Evolutionary conservation across 2,888 invertebrate genomes (phyloP).

Genomic region (Netelia melanura): DNA sequence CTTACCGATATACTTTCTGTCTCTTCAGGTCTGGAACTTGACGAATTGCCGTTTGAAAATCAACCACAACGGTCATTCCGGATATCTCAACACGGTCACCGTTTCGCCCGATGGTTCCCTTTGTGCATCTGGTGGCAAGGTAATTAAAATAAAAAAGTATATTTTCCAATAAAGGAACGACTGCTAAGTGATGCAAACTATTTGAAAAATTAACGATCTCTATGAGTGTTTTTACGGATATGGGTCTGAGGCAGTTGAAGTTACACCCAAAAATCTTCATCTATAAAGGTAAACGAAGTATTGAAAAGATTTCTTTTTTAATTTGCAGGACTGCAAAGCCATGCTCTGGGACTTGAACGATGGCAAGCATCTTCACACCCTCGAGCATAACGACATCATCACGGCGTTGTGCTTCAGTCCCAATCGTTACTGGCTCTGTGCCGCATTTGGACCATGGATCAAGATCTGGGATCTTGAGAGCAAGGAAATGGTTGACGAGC

Average conservation of each 20-base stretch:
- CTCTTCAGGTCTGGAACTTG: conserved; percentile 96
- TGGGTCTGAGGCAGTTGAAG: conserved; percentile 73
- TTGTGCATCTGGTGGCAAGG: conserved; percentile 99
- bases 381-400: conserved; percentile 99
- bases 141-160: conserved; percentile 74
- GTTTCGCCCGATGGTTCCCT: conserved; percentile 99
- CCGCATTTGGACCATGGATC: conserved; percentile 98
- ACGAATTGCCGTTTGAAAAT: conserved; percentile 99
- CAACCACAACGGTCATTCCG: conserved; percentile 98
- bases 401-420: conserved; percentile 99
- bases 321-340: conserved; percentile 95
- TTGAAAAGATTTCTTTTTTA: conserved; percentile 27
- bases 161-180: conserved; percentile 12
- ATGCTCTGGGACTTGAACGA: conserved; percentile 99
- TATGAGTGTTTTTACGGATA: conserved; percentile 77
- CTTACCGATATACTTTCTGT: not conserved
- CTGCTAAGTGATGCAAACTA: conserved; percentile 59
- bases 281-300: not conserved
- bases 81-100: conserved; percentile 99
- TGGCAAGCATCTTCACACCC: conserved; percentile 99
- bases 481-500: conserved; percentile 99
- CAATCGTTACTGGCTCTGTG: conserved; percentile 99
- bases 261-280: not conserved
- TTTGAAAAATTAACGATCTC: conserved; percentile 69
- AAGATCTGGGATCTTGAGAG: conserved; percentile 99